A percentile compares a stretch with the other conserved stretches of the same genome.
These are phyloP conservation scores for Tragulus kanchil DNA, from an alignment of 2,113 vertebrate species.

Conservation along the genomic window DNA sequence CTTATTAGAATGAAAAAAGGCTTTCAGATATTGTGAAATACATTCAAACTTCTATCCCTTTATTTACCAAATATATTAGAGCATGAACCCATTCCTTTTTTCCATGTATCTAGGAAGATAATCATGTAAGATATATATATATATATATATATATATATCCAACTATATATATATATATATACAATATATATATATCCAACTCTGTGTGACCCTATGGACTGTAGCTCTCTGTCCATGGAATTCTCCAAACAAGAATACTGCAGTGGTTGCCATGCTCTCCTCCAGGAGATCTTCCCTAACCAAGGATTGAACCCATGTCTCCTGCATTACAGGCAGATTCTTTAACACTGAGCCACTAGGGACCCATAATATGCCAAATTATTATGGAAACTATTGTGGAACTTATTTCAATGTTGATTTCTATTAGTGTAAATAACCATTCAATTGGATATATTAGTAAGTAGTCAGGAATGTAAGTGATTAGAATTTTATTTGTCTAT, in stretches of 20 bases:
- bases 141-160: too few relatives aligned
- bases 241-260: too few relatives aligned
- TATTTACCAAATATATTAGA: background rate
- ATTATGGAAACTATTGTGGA: background rate
- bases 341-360: too few relatives aligned
- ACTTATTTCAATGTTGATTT: background rate
- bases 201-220: too few relatives aligned
- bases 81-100: background rate
- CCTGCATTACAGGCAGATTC: too few relatives aligned
- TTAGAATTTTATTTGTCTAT: background rate
- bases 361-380: background rate
- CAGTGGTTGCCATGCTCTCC: too few relatives aligned
- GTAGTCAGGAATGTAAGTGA: background rate
- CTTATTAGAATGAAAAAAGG: background rate
- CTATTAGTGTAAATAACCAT: background rate
- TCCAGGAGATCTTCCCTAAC: too few relatives aligned
- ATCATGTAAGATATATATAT: background rate
- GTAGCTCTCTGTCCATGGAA: too few relatives aligned
- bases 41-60: background rate
- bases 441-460: conserved; percentile 15
- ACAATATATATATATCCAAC: too few relatives aligned
- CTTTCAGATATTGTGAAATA: background rate
- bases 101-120: background rate
- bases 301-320: too few relatives aligned
- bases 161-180: too few relatives aligned